Conservation (phyloP, 2,888 invertebrate genomes). For the Antheraea assamensis region DNA sequence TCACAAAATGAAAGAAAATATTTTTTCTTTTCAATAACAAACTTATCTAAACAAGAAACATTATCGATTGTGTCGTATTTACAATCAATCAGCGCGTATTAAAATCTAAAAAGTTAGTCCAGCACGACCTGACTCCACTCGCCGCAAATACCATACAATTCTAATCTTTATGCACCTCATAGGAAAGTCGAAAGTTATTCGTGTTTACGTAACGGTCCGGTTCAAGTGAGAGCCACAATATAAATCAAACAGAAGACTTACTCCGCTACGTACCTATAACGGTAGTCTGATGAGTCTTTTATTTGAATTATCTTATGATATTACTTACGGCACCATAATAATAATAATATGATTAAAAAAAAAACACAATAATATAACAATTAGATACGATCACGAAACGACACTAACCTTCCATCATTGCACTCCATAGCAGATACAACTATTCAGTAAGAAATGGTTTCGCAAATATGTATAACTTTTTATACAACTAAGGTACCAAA, state of each 20-base stretch:
- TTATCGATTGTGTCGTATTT: conserved; percentile 5
- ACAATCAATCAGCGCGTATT: conserved; percentile 26
- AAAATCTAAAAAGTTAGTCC: conserved; percentile 48
- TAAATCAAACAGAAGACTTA: neutral
- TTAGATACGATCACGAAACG: conserved; percentile 22
- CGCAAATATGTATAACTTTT: conserved; percentile 22
- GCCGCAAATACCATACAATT: conserved; percentile 46
- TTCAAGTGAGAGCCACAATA: conserved; percentile 22
- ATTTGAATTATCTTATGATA: neutral
- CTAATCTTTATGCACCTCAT: conserved; percentile 49
- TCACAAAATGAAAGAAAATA: neutral
- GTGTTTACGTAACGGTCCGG: conserved; percentile 39
- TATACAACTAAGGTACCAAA: conserved; percentile 12
- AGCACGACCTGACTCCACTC: conserved; percentile 41
- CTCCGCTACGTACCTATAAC: neutral
- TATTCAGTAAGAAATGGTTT: conserved; percentile 36
- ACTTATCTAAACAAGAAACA: neutral
- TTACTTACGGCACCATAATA: conserved; percentile 38
- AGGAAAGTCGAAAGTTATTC: conserved; percentile 50
- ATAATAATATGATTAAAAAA: conserved; percentile 32
- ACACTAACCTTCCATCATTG: conserved; percentile 42
- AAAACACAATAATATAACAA: conserved; percentile 37
- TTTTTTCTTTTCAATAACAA: neutral
- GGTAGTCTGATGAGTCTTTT: neutral
- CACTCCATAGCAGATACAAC: conserved; percentile 44